Evolutionary conservation across 2,113 vertebrate species (phyloP).

Genomic region (Oriolus oriolus): DNA sequence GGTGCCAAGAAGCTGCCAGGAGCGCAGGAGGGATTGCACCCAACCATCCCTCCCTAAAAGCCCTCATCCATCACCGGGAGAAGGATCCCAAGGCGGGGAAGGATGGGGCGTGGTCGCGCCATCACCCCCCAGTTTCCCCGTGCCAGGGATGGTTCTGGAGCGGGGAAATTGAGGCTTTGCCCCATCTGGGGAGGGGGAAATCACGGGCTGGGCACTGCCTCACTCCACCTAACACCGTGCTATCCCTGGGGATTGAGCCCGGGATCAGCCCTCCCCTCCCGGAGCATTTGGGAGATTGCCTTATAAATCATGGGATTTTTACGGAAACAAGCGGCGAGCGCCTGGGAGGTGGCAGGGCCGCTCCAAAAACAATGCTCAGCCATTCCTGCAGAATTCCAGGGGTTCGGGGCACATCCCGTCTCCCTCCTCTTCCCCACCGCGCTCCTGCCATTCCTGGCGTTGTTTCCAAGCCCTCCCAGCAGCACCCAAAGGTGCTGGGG

Average conservation of each 20-base stretch:
- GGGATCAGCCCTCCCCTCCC: background rate
- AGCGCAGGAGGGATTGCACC: background rate
- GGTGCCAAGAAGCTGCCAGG: constrained; percentile 45
- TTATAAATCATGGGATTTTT: background rate
- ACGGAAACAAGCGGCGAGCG: background rate
- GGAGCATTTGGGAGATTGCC: background rate
- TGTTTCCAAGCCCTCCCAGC: background rate
- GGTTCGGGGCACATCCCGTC: background rate
- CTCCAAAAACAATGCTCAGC: background rate
- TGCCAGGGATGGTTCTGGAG: fast-evolving
- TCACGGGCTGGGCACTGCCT: fast-evolving
- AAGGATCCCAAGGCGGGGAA: background rate
- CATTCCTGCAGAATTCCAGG: background rate
- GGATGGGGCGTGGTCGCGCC: fast-evolving
- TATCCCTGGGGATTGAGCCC: background rate
- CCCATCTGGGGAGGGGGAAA: background rate
- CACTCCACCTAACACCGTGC: fast-evolving
- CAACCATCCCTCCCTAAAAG: background rate
- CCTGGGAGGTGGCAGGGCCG: background rate
- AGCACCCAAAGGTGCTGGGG: background rate
- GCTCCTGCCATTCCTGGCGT: background rate
- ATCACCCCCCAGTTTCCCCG: fast-evolving
- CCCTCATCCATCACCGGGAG: background rate
- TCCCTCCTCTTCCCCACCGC: background rate
- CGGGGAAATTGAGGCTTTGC: background rate